phyloP scores from a whole-genome alignment of 2,888 invertebrate genomes.

The Chrysolina oricalcia region DNA sequence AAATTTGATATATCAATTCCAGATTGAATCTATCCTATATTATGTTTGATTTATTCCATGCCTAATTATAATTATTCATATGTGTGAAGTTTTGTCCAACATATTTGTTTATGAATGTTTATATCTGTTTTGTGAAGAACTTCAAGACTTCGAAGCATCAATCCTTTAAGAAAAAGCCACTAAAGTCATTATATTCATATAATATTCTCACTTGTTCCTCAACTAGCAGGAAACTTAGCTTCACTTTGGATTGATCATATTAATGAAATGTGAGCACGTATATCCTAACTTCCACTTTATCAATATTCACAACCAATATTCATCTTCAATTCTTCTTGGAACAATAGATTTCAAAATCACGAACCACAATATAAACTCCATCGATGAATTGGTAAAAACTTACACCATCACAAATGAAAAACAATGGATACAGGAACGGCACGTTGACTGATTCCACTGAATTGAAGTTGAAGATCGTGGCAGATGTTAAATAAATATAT shows the following conservation, averaged over 20 bases:
- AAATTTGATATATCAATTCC: too few species aligned
- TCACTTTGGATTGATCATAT: slow-evolving; percentile 1
- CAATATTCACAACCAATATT: slow-evolving; percentile 19
- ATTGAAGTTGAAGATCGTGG: too few species aligned
- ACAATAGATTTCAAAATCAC: slow-evolving; percentile 19
- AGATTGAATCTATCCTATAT: too few species aligned
- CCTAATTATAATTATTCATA: too few species aligned
- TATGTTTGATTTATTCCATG: too few species aligned
- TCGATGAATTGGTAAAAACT: slow-evolving; percentile 6
- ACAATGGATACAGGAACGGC: neutral
- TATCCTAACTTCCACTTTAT: slow-evolving; percentile 8
- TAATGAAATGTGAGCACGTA: slow-evolving; percentile 20
- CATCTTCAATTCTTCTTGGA: slow-evolving; percentile 14
- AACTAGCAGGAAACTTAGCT: neutral
- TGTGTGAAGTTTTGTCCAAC: too few species aligned
- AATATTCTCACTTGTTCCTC: neutral
- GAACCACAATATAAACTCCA: neutral
- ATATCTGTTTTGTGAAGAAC: neutral
- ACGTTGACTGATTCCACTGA: neutral
- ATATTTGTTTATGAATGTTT: neutral
- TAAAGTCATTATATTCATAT: neutral
- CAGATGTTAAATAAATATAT: too few species aligned
- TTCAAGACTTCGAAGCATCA: neutral
- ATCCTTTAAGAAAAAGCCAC: neutral
- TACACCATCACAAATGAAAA: slow-evolving; percentile 1